These are phyloP conservation scores for Stenodera caucasica DNA, from an alignment of 2,888 invertebrate species.

Conservation along the genomic window DNA sequence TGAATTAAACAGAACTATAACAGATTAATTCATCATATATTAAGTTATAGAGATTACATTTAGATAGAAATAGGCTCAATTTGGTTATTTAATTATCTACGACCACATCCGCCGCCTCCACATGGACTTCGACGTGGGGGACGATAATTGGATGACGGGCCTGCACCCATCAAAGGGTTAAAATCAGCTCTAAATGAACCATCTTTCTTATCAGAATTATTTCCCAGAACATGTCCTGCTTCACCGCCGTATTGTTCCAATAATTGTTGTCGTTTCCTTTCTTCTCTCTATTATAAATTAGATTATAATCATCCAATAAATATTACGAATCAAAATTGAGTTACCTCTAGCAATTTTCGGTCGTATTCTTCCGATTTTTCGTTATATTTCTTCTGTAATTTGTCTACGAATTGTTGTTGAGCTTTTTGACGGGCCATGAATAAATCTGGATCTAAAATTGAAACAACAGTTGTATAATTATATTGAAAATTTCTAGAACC, in stretches of 20 bases:
- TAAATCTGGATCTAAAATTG: constrained; percentile 50
- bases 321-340: too few species aligned
- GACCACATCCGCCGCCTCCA: constrained; percentile 40
- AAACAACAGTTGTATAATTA: too few species aligned
- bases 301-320: too few species aligned
- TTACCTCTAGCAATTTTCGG: constrained; percentile 47
- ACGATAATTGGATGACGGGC: constrained; percentile 36
- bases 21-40: too few species aligned
- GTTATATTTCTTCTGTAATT: constrained; percentile 51
- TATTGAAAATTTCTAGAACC: too few species aligned
- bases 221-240: constrained; percentile 12
- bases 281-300: constrained; percentile 37
- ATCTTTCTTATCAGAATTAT: constrained; percentile 5
- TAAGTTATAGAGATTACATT: too few species aligned
- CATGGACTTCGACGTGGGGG: constrained; percentile 38
- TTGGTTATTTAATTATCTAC: too few species aligned
- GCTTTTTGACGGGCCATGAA: constrained; percentile 41
- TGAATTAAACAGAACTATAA: too few species aligned
- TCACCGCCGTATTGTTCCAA: constrained; percentile 16
- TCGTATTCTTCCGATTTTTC: constrained; percentile 38
- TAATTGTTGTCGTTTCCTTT: constrained; percentile 36
- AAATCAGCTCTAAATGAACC: constrained; percentile 30
- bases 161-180: constrained; percentile 39
- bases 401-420: constrained; percentile 48
- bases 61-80: too few species aligned